These are phyloP conservation scores for Melanogrammus aeglefinus DNA, from an alignment of 2,797 vertebrate species.

Conservation along the genomic window DNA sequence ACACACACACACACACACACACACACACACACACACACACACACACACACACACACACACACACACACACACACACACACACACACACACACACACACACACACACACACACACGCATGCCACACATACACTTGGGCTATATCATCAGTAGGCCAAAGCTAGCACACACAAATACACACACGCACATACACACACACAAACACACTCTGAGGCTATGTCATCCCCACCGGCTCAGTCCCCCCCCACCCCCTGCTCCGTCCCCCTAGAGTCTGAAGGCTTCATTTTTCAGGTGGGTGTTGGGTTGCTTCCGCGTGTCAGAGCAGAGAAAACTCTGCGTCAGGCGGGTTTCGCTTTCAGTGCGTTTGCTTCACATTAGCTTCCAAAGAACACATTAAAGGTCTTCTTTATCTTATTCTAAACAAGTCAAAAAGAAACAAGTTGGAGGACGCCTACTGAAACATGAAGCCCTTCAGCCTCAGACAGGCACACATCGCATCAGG, in stretches of 20 bases:
- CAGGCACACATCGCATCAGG: not conserved
- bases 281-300: constrained; percentile 2
- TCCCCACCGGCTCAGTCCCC: not conserved
- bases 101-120: not conserved
- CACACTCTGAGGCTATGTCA: not conserved
- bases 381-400: not conserved
- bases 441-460: not conserved
- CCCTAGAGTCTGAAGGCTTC: not conserved
- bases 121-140: not conserved
- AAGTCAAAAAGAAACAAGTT: not conserved
- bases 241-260: not conserved
- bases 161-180: constrained; percentile 13
- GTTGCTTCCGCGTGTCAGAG: not conserved
- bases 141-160: not conserved
- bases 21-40: no score
- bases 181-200: not conserved
- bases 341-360: not conserved
- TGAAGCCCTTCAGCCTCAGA: not conserved
- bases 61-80: constrained; percentile 5
- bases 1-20: constrained; percentile 10
- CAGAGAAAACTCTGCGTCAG: not conserved
- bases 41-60: constrained; percentile 8
- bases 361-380: not conserved
- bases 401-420: not conserved
- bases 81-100: not conserved